phyloP scores from a whole-genome alignment of 2,888 invertebrate species.

The Metopia argyrocephala region DNA sequence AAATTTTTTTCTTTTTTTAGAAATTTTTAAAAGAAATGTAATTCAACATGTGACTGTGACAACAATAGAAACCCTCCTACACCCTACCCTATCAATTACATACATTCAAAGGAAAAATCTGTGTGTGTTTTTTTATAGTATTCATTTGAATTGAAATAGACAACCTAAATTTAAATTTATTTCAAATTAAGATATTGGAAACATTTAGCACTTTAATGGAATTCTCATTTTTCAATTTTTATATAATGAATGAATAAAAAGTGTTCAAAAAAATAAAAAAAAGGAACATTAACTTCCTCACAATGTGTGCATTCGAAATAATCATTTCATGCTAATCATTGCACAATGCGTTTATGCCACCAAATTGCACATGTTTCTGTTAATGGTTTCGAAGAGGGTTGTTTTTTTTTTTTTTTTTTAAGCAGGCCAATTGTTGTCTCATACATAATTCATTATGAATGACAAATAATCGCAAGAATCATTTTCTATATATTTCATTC shows the following conservation, averaged over 20 bases:
- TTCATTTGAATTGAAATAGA: no score
- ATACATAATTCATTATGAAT: constrained; percentile 37
- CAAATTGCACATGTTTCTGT: constrained; percentile 45
- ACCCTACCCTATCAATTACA: no score
- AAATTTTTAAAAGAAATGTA: neutral
- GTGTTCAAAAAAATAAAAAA: constrained; percentile 29
- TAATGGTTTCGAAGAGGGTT: constrained; percentile 1
- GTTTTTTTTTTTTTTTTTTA: no score
- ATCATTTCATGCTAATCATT: constrained; percentile 16
- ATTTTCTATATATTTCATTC: no score
- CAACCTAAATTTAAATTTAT: constrained; percentile 58
- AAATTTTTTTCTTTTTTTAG: neutral
- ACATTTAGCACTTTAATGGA: constrained; percentile 11
- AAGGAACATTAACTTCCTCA: neutral
- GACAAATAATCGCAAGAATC: no score
- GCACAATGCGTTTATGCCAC: constrained; percentile 16
- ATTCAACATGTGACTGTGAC: neutral
- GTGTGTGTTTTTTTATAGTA: no score
- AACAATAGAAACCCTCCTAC: neutral
- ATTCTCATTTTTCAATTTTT: neutral
- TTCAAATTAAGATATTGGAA: constrained; percentile 11
- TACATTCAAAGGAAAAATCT: no score
- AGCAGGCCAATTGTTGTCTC: constrained; percentile 18
- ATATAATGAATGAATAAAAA: constrained; percentile 18
- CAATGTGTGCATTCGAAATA: no score